Evolutionary conservation across 2,113 vertebrate species (phyloP), one percentile per base, ranked within the genome.

Genomic region (Ptyas mucosa): DNA sequence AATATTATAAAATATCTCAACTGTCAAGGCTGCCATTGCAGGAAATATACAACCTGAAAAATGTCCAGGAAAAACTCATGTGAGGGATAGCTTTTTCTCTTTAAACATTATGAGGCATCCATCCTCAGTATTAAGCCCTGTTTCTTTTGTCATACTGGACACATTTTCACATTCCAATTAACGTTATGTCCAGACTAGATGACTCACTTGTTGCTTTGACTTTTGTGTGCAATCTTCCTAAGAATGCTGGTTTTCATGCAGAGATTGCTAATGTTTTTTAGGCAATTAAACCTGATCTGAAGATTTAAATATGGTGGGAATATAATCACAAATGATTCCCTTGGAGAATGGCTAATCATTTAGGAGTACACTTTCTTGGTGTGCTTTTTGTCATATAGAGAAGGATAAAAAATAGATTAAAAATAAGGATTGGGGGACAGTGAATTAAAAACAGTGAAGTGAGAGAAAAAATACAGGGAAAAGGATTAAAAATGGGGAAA

Each of bases 1-100:
- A 93, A 93, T 89, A 93, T 96, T 94, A 94, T 88, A 69, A 93
- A 94, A 94, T 39, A 55, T 90, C 93, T 52, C 88, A 95, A 94
- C 94, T 93, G 94, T 95, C 95, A 93, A 51, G 92, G 88, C 81
- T 91, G 91, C 94, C 95, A 93, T 0, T 29, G 93, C 92, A 94
- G 89, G 52, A 93, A 87, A 7, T 81, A 85, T 89, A 95, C 88
- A 90, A 93, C n/a, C 94, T 89, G 93, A 92, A 90, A 94, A 21
- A 94, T 93, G 94, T 94, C 92, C 95, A 96, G 91, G 49, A 58
- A 85, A 90, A 88, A 54, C 87, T 96, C 89, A 69, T 58, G 87
- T 86, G 88, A 93, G 52, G 91, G 89, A 54, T 18, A 23, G 23
- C 54, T 89, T 95, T 94, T 94, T 88, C 86, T 93, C 89, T 90